Conservation (phyloP, 2,797 vertebrate species). For the Cacajao melanocephalus region DNA sequence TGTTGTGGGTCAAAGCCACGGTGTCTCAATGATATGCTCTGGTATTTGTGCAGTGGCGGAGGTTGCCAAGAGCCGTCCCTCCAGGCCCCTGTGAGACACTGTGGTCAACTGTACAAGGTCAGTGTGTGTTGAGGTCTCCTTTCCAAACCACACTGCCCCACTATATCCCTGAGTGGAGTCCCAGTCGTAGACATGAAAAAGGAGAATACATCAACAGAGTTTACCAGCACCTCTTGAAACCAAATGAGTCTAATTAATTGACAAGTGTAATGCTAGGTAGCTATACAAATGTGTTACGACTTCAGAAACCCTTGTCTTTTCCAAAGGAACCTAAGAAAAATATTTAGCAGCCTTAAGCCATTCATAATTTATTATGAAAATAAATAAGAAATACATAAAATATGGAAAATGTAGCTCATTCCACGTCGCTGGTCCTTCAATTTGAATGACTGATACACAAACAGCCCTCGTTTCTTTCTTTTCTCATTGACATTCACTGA, state of each 20-base stretch:
- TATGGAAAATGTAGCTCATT: background rate
- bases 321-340: background rate
- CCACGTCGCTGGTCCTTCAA: background rate
- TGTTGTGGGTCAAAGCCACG: background rate
- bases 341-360: background rate
- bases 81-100: background rate
- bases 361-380: background rate
- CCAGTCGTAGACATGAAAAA: background rate
- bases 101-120: background rate
- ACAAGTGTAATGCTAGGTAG: background rate
- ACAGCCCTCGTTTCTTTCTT: accelerated
- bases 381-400: background rate
- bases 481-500: background rate
- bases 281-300: background rate
- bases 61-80: background rate
- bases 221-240: background rate
- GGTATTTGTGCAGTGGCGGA: background rate
- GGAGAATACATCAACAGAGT: background rate
- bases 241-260: background rate
- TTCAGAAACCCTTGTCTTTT: background rate
- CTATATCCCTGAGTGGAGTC: background rate
- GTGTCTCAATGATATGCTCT: background rate
- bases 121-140: background rate
- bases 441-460: background rate
- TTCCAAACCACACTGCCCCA: background rate